Evolutionary conservation across 2,888 invertebrate species (phyloP).

Genomic region (Deroplatys truncata): DNA sequence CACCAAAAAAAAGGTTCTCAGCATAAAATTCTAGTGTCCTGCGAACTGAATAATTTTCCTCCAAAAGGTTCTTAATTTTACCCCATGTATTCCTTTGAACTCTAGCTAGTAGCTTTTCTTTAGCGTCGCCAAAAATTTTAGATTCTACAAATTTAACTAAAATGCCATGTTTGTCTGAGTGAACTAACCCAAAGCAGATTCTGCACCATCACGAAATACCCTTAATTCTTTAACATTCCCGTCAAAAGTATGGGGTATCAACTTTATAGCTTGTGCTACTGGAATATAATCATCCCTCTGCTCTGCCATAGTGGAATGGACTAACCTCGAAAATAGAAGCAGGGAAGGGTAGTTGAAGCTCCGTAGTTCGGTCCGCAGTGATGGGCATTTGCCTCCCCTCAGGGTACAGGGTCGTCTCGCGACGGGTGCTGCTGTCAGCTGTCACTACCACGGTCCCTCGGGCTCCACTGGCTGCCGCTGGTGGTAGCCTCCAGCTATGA

Average conservation of each 20-base stretch:
- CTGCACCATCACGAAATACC: background rate
- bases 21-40: too few species aligned
- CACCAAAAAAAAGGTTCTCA: background rate
- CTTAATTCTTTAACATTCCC: background rate
- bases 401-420: background rate
- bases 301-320: background rate
- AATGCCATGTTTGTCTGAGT: background rate
- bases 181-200: background rate
- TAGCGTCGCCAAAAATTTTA: constrained; percentile 7
- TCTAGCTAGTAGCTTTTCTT: constrained; percentile 1
- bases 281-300: background rate
- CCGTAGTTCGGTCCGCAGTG: background rate
- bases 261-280: background rate
- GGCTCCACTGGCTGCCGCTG: too few species aligned
- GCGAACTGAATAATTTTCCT: constrained; percentile 6
- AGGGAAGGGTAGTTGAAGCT: background rate
- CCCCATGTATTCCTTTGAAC: background rate
- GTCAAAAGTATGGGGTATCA: background rate
- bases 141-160: constrained; percentile 17
- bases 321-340: background rate
- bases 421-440: background rate
- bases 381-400: too few species aligned
- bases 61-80: background rate
- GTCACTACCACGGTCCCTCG: background rate
- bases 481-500: too few species aligned